Conservation (phyloP, 2,888 invertebrate genomes). For the Platypus cylindrus region DNA sequence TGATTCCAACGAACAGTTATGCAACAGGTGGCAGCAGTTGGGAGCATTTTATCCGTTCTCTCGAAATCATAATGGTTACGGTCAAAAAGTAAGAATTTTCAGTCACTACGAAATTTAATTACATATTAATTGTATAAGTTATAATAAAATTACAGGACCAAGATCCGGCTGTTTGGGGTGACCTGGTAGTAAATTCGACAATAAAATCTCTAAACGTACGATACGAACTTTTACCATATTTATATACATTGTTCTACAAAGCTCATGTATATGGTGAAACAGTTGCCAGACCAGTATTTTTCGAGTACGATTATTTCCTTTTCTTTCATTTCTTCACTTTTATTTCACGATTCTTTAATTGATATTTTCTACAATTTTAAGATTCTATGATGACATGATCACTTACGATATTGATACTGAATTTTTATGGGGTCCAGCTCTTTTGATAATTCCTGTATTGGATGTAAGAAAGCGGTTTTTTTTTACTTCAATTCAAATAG, state of each 20-base stretch:
- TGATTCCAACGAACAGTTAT: slow-evolving; percentile 58
- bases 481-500: too few relatives aligned
- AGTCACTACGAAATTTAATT: too few relatives aligned
- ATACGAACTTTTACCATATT: slow-evolving; percentile 63
- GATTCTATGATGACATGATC: slow-evolving; percentile 46
- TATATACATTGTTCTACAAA: slow-evolving; percentile 66
- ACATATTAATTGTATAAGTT: too few relatives aligned
- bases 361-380: slow-evolving; percentile 24
- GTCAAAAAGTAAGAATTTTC: slow-evolving; percentile 47
- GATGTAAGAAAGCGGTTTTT: slow-evolving; percentile 33
- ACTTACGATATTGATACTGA: slow-evolving; percentile 59
- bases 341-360: slow-evolving; percentile 16
- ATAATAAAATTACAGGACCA: slow-evolving; percentile 55
- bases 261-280: slow-evolving; percentile 60
- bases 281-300: slow-evolving; percentile 66
- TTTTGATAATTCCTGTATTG: slow-evolving; percentile 65
- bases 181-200: slow-evolving; percentile 51
- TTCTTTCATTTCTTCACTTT: too few relatives aligned
- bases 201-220: slow-evolving; percentile 49
- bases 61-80: slow-evolving; percentile 67
- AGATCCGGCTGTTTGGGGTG: slow-evolving; percentile 69
- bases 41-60: slow-evolving; percentile 84
- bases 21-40: slow-evolving; percentile 74
- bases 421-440: slow-evolving; percentile 62
- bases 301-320: slow-evolving; percentile 52